phyloP scores from a whole-genome alignment of 2,797 vertebrate genomes.

The Sebastiscus albofasciatus region DNA sequence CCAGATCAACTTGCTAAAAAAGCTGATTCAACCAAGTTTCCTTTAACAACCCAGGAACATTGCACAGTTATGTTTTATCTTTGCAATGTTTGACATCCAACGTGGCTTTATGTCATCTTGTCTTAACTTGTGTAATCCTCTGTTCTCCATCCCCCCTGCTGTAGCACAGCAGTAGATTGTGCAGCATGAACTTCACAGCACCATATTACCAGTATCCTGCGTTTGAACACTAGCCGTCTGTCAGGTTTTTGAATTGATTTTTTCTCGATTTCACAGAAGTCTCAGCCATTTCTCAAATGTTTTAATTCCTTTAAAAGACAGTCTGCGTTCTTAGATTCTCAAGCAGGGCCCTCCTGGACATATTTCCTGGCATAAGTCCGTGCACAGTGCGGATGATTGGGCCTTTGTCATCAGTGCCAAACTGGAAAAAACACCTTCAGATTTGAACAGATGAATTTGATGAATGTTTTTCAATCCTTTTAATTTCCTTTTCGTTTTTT shows the following conservation, averaged over 20 bases:
- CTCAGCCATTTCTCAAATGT: conserved; percentile 16
- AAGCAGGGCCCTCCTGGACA: neutral
- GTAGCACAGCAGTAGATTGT: conserved; percentile 13
- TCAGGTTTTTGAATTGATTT: conserved; percentile 24
- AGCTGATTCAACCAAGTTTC: conserved; percentile 13
- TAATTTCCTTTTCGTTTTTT: neutral
- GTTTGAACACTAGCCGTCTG: conserved; percentile 8
- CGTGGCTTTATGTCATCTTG: conserved; percentile 24
- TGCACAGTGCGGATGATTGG: conserved; percentile 1
- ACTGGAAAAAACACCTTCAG: neutral
- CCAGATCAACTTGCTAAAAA: conserved; percentile 26
- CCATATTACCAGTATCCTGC: neutral
- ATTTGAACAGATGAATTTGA: neutral
- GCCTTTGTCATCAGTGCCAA: conserved; percentile 2
- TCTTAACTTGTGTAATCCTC: conserved; percentile 36
- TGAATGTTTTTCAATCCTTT: neutral
- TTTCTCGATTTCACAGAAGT: conserved; percentile 24
- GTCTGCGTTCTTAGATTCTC: conserved; percentile 9
- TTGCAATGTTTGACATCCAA: neutral
- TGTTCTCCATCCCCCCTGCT: conserved; percentile 32
- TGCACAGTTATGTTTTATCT: conserved; percentile 6
- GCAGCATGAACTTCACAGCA: neutral
- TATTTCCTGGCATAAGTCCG: conserved; percentile 5
- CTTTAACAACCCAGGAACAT: neutral
- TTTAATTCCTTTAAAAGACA: conserved; percentile 41